Evolutionary conservation across 2,113 vertebrate species (phyloP).

Genomic region (Pontoporia blainvillei): DNA sequence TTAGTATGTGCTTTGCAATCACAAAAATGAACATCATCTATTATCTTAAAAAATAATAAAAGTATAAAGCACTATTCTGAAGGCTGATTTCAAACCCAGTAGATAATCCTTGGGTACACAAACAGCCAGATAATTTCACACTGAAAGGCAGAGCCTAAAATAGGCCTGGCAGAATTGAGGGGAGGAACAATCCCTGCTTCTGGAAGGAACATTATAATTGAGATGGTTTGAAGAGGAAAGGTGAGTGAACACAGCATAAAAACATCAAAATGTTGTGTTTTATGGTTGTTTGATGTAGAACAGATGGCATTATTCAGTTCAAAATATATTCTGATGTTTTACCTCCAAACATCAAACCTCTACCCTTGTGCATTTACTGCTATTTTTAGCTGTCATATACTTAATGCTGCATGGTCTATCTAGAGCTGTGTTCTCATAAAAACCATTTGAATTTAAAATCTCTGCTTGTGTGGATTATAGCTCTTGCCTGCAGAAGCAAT

Average conservation of each 20-base stretch:
- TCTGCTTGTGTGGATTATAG: not conserved
- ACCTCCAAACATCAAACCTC: not conserved
- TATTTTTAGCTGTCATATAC: not conserved
- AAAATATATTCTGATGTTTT: not conserved
- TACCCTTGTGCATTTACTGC: not conserved
- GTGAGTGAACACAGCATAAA: not conserved
- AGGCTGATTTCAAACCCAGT: not conserved
- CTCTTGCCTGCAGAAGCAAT: not conserved
- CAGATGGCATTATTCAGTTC: not conserved
- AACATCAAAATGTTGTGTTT: not conserved
- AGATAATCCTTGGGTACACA: not conserved
- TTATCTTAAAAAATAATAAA: not conserved
- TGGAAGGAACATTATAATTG: not conserved
- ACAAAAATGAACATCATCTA: slow-evolving; percentile 9
- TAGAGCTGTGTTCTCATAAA: not conserved
- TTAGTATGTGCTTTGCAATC: not conserved
- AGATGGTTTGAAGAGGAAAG: not conserved
- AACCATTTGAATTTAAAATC: not conserved
- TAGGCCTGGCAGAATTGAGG: not conserved
- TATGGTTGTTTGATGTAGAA: not conserved
- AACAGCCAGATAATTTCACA: not conserved
- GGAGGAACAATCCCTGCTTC: not conserved
- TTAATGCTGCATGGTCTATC: not conserved
- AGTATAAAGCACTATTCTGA: not conserved
- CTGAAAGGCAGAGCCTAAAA: not conserved